Evolutionary conservation across 2,888 invertebrate genomes (phyloP), one percentile per base, ranked within the genome.

Genomic region (Scaptomyza caliginosa): DNA sequence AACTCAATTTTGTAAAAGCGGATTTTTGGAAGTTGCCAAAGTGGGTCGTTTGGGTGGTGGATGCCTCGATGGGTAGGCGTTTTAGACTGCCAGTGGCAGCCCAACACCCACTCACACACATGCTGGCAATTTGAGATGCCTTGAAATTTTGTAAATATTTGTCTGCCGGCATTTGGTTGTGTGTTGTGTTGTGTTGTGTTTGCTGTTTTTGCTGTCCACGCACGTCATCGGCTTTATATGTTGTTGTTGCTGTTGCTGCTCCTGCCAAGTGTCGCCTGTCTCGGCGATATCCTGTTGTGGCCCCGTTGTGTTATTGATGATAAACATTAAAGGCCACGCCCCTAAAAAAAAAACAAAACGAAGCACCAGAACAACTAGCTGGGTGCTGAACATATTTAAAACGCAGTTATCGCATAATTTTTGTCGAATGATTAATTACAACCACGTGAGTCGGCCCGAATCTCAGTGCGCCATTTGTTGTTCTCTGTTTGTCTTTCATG

Each of bases 1-100:
- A 77, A 77, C 77, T 80, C 77, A 77, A 77, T 77, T 80, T 68
- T 57, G 36, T 63, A 42, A 73, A 65, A 55, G 68, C 56, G 28
- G 43, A 50, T 43, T 32, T 54, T 36, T 34, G 21, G 7, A 30
- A 32, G n/a, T 46, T 19, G 10, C 11, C n/a, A 28, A 13, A 4
- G 46, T 10, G 24, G 21, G 32, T 34, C 16, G 46, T 4, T 36
- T 36, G 30, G 23, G 11, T 17, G 10, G 10, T 8, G 30, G 28
- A 19, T 28, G 24, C n/a, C 13, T 2, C 0, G 17, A 30, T 19
- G 16, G 28, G n/a, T n/a, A 1, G 3, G 19, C 21, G 24, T 30
- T n/a, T 10, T 3, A 16, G 40, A 28, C 46, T 56, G 60, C 17
- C 49, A 50, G 21, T 49, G 26, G 23, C 67, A 57, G 46, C 40